These are phyloP conservation scores for Rana temporaria DNA, from an alignment of 2,113 vertebrate genomes.

Conservation along the genomic window DNA sequence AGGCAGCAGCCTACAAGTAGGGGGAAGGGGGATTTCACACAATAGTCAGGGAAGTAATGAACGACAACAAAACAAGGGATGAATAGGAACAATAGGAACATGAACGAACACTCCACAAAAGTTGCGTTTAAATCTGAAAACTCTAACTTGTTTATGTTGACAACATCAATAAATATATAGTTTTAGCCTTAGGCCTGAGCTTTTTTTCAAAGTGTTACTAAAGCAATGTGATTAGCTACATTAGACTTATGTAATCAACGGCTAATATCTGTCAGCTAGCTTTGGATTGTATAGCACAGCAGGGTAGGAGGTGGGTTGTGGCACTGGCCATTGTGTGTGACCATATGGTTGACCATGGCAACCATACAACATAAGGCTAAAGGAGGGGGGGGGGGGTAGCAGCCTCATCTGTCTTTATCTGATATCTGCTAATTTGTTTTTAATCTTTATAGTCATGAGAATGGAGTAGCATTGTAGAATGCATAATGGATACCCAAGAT, in stretches of 20 bases:
- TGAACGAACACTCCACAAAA: not conserved
- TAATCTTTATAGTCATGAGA: not conserved
- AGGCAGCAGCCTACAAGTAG: slow-evolving; percentile 20
- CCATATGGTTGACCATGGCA: slow-evolving; percentile 23
- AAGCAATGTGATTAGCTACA: not conserved
- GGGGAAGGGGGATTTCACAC: not conserved
- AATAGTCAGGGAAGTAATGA: slow-evolving; percentile 41
- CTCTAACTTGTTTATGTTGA: not conserved
- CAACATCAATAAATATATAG: not conserved
- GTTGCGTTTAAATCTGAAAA: slow-evolving; percentile 8
- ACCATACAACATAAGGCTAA: not conserved
- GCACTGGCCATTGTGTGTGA: slow-evolving; percentile 2
- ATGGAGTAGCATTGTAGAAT: no score
- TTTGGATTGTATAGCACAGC: slow-evolving; percentile 6
- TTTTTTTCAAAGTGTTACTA: not conserved
- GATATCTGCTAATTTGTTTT: not conserved
- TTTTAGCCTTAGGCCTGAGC: not conserved
- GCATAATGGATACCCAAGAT: no score
- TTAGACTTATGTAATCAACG: not conserved
- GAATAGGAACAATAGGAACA: slow-evolving; percentile 4
- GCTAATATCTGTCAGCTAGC: not conserved
- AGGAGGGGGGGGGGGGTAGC: not conserved
- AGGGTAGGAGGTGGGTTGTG: slow-evolving; percentile 7
- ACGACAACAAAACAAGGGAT: slow-evolving; percentile 24
- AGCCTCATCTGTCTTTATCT: not conserved